Evolutionary conservation across 2,797 vertebrate genomes (phyloP), one percentile per base, ranked within the genome.

Genomic region (Enteromius radiatus): DNA sequence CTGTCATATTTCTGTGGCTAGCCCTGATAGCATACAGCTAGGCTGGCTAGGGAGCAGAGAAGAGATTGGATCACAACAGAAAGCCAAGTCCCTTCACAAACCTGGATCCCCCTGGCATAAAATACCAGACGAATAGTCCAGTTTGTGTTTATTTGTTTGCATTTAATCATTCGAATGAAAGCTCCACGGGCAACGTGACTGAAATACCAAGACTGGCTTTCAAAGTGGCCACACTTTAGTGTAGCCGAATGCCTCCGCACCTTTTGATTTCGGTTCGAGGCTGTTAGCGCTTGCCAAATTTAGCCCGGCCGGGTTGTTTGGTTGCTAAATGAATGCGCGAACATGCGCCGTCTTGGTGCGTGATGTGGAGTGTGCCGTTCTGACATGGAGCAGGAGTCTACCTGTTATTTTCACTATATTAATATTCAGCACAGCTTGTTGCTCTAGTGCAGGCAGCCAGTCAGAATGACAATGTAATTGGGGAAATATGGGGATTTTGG

Each of bases 1-100:
- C 83, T 67, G 76, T 83, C 28, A 68, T 79, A 79, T 84, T 83
- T 92, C 86, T 85, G 87, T 90, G 89, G 85, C 89, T 91, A 88
- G 88, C 88, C 76, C 87, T 15, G 88, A 86, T 84, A 73, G 86
- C 45, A 85, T 84, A 85, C 82, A 82, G 67, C 71, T 63, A 38
- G 45, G 38, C 76, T 65, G 82, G 89, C 87, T 83, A 83, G 85
- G 88, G 82, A 76, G 78, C 65, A 86, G 47, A 78, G 78, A 31
- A 85, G 84, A 87, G 85, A 87, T 90, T 86, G 87, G 88, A 90
- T 88, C 81, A 67, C 81, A 85, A 89, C 73, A 70, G 52, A 82
- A 70, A 70, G 64, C 68, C 74, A 71, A 80, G 75, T 69, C 43
- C 68, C 80, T 78, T 81, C 83, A 75, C 82, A 80, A 85, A 74